Base-by-base conservation (phyloP, 2,113 vertebrate species). In the Serranochromis macrocephalus region DNA sequence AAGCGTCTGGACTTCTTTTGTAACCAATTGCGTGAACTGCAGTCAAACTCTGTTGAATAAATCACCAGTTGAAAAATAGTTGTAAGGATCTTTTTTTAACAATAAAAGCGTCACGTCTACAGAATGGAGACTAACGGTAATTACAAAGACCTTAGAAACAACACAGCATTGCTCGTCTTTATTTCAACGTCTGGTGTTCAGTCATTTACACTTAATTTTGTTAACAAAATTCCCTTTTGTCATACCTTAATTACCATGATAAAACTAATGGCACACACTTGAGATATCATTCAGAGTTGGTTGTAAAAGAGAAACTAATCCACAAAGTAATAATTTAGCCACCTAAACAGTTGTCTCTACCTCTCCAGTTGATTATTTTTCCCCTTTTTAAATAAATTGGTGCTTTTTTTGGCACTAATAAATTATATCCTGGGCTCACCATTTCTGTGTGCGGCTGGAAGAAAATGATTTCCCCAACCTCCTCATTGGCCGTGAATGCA, bases 381-480 rank as follows among this genome's bases (percentile, higher is more conserved):
- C 80, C 17, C 49, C 3, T 61, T 83, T 80, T 88, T 79, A 84
- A 14, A 82, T 14, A 86, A 90, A 89, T 58, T 33, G 38, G 14
- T 81, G 26, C 26, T 78, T 53, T 24, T 40, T 66, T 82, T 68
- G 81, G 83, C 88, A 57, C 84, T 83, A 83, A 63, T 71, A 87
- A 80, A 80, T 79, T 5, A 75, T 80, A 66, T 66, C 47, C 33
- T 53, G 29, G 36, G 21, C 68, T 61, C 57, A 13, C 16, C 7
- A 40, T 51, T 79, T 87, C 73, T 88, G 75, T 21, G 81, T 78
- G 73, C 14, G 3, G 57, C 57, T 78, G 55, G 55, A 85, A 75
- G 85, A 88, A 85, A 85, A 89, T 89, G 55, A 92, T 93, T 95
- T 94, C 92, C 91, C 88, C 84, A 80, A 83, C 63, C 87, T 88